Conservation (phyloP, 1,140 invertebrate genomes). For the Solenopsis invicta region DNA sequence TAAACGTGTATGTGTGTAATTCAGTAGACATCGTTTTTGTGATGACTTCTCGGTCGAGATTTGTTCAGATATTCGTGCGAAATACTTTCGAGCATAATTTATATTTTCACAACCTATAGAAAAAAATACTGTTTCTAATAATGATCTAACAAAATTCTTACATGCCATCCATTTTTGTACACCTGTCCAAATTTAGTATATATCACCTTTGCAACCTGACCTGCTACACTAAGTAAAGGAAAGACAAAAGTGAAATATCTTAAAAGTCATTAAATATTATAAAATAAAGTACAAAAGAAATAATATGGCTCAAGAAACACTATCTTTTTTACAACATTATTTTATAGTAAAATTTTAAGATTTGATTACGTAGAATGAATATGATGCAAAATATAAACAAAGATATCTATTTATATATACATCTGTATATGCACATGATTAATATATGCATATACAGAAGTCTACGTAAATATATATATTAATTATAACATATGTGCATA, state of each 20-base stretch:
- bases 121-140: slow-evolving; percentile 39
- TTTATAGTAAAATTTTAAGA: neutral
- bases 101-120: slow-evolving; percentile 10
- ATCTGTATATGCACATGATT: neutral
- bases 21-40: slow-evolving; percentile 28
- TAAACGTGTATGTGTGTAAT: slow-evolving; percentile 26
- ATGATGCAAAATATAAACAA: neutral
- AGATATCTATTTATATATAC: neutral
- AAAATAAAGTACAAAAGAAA: neutral
- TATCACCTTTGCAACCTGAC: neutral
- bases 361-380: neutral
- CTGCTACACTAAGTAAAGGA: neutral
- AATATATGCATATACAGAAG: neutral
- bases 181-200: neutral
- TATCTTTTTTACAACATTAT: neutral
- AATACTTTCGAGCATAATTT: slow-evolving; percentile 39
- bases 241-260: neutral
- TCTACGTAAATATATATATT: neutral
- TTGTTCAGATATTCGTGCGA: slow-evolving; percentile 40
- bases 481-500: neutral
- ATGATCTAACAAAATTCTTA: neutral
- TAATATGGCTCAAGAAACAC: neutral
- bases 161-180: neutral
- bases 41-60: slow-evolving; percentile 30
- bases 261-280: slow-evolving; percentile 2